Percentiles rank a stretch among this genome's conserved stretches.
These are phyloP conservation scores for Parazoanthus atlanticus DNA, from an alignment of 92 coral and sea anemone genomes.

Conservation along the genomic window DNA sequence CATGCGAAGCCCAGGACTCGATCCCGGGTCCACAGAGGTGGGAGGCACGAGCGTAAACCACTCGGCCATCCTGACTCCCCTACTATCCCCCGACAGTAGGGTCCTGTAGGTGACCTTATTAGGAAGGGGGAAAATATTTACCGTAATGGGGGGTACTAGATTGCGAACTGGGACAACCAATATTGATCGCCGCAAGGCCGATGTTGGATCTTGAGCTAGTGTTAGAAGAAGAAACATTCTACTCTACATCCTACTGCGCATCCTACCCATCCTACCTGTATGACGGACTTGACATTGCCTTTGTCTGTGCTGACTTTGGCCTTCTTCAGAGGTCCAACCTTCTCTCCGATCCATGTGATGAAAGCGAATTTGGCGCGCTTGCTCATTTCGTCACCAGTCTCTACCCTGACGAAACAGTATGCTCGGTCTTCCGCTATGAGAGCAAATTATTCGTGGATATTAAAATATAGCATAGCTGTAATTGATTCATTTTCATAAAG, in stretches of 20 bases:
- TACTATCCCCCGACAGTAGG: too few species aligned
- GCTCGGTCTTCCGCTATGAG: slow-evolving; percentile 70
- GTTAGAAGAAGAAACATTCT: too few species aligned
- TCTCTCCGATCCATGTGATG: slow-evolving; percentile 89
- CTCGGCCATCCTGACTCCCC: too few species aligned
- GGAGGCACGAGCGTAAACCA: too few species aligned
- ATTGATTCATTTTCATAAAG: too few species aligned
- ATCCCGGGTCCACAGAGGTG: too few species aligned
- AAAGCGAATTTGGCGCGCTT: slow-evolving; percentile 91
- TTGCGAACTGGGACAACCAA: too few species aligned
- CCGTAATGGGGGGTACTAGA: too few species aligned
- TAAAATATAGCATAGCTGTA: neutral
- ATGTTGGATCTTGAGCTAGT: neutral
- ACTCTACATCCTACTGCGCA: neutral
- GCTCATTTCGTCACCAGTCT: slow-evolving; percentile 98
- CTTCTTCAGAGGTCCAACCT: slow-evolving; percentile 73
- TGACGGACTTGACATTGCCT: slow-evolving; percentile 66
- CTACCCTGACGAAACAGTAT: slow-evolving; percentile 81
- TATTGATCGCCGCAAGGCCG: neutral
- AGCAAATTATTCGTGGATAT: neutral
- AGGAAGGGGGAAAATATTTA: neutral
- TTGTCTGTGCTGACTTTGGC: slow-evolving; percentile 99
- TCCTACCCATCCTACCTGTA: slow-evolving; percentile 62
- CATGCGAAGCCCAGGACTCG: too few species aligned
- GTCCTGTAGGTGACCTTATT: too few species aligned